phyloP scores from a whole-genome alignment of 2,888 invertebrate species.

The Lycophotia porphyrea region DNA sequence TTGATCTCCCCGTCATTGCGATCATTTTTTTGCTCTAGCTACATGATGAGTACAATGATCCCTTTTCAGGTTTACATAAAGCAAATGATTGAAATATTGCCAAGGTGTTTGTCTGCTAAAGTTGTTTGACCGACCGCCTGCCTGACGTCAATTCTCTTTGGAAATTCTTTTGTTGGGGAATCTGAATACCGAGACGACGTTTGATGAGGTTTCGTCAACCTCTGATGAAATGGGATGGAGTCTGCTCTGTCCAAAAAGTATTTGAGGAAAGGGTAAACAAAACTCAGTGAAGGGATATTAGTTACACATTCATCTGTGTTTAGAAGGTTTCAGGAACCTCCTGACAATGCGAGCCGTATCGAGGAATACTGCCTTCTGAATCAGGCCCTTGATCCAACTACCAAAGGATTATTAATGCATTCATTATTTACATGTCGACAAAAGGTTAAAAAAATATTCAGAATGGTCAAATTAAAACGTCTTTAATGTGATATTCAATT shows the following conservation, averaged over 20 bases:
- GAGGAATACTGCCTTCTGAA: too few species aligned
- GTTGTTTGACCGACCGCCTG: not conserved
- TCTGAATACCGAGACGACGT: not conserved
- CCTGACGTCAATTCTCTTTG: conserved; percentile 8
- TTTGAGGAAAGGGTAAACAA: not conserved
- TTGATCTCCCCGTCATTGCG: too few species aligned
- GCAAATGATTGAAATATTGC: not conserved
- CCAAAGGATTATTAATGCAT: not conserved
- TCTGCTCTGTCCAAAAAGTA: not conserved
- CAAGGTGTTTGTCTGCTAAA: not conserved
- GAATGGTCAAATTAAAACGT: not conserved
- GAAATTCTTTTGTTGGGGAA: not conserved
- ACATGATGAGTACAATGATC: not conserved
- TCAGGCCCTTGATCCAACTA: too few species aligned
- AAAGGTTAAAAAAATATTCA: too few species aligned
- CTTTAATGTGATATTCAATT: not conserved
- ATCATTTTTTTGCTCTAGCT: too few species aligned
- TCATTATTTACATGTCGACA: not conserved
- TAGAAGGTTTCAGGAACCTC: not conserved
- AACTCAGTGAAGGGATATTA: too few species aligned
- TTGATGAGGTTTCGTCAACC: not conserved
- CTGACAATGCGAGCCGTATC: too few species aligned
- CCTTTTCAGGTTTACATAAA: not conserved
- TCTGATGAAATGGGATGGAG: not conserved
- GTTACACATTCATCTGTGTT: too few species aligned